Conservation (phyloP, 2,113 vertebrate species). For the Psilopsiagon aurifrons region DNA sequence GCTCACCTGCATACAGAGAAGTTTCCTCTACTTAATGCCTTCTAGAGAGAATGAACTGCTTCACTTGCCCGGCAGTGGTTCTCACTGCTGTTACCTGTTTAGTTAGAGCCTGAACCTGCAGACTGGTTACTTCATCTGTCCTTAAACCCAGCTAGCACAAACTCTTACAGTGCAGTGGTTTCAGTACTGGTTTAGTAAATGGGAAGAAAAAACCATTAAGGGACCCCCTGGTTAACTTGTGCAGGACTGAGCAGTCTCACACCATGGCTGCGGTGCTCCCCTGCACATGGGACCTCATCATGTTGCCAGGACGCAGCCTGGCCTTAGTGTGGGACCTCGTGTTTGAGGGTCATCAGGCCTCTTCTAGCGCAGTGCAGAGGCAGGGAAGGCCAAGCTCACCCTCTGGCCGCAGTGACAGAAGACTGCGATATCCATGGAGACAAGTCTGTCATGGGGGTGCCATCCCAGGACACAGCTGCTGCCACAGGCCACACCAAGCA, state of each 20-base stretch:
- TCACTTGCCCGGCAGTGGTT: background rate
- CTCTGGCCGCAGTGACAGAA: background rate
- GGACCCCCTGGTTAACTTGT: fast-evolving
- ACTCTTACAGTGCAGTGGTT: background rate
- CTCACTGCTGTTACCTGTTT: background rate
- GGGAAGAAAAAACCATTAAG: background rate
- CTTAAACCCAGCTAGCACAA: background rate
- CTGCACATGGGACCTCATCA: fast-evolving
- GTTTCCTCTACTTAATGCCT: background rate
- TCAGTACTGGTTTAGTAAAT: background rate
- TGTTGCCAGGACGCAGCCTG: background rate
- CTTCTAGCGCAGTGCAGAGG: background rate
- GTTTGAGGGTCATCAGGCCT: background rate
- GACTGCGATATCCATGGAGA: background rate
- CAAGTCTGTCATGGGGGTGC: background rate
- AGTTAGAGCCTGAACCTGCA: background rate
- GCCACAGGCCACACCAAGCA: background rate
- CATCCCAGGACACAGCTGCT: background rate
- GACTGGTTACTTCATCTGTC: background rate
- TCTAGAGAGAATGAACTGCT: background rate
- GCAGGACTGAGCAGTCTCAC: background rate
- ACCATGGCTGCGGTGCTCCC: background rate
- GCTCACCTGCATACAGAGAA: background rate
- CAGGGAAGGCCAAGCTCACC: background rate
- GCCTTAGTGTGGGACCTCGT: background rate